Evolutionary conservation across 2,797 vertebrate genomes (phyloP), one percentile per base, ranked within the genome.

Genomic region (Austrolebias charrua): DNA sequence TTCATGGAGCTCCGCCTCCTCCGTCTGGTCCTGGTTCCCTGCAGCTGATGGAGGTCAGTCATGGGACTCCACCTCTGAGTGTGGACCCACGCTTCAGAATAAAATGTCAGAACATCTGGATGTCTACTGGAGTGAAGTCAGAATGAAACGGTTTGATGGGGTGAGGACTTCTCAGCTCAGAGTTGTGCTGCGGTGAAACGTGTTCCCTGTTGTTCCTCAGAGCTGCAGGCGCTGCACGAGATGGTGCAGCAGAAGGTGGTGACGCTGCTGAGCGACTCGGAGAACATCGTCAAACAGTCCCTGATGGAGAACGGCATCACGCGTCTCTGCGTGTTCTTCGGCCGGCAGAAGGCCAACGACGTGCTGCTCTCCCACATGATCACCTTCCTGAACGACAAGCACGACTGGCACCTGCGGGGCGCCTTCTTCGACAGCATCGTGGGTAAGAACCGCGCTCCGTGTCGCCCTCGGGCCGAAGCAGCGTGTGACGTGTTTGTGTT

Each of bases 161-260:
- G 24, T 24, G 24, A 24, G 24, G 24, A 24, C 2, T 24, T 24
- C 3, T 24, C 24, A 24, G 24, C 1, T 1, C 24, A 24, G 24
- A 38, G n/a, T 15, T 46, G 4, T 40, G 7, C 3, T 40, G 38
- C n/a, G n/a, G 35, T 38, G n/a, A n/a, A n/a, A n/a, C n/a, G n/a
- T n/a, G n/a, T n/a, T n/a, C n/a, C n/a, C n/a, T 18, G 55, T 6
- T 19, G 43, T 0, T 15, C 19, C 33, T 16, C 81, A 99, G 97
- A 99, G 88, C 85, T 98, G 69, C 97, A 99, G 86, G 97, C 96
- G 56, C 93, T 99, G 64, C 97, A 98, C 19, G 97, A 99, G 91
- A 98, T 98, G 97, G 96, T 99, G 55, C 97, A 99, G 88, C 97
- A 99, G 92, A 98, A 99, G 85, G 97, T 98, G 78, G 97, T 99